Percentiles rank a stretch among this genome's conserved stretches.
These are phyloP conservation scores for Bucorvus abyssinicus DNA, from an alignment of 2,797 vertebrate species.

Conservation along the genomic window DNA sequence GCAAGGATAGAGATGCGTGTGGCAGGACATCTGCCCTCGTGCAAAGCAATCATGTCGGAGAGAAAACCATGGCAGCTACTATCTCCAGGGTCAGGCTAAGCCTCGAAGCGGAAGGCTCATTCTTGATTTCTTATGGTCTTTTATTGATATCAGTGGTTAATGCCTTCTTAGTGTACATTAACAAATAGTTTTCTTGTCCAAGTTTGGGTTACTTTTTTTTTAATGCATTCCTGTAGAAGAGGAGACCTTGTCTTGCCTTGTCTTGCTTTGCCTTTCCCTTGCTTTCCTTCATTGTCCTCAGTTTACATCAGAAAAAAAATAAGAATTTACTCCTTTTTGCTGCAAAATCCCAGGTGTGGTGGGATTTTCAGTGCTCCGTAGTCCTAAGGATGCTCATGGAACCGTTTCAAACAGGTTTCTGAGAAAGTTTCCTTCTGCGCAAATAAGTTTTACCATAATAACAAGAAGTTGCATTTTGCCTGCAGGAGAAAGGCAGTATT, in stretches of 20 bases:
- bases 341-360: not conserved
- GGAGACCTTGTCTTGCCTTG: not conserved
- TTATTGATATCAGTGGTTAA: not conserved
- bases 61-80: not conserved
- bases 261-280: not conserved
- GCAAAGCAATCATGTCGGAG: not conserved
- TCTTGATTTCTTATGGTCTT: not conserved
- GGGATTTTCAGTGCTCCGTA: not conserved
- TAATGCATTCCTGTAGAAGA: not conserved
- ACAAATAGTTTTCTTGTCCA: not conserved
- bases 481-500: not conserved
- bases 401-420: not conserved
- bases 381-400: not conserved
- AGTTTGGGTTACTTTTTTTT: not conserved
- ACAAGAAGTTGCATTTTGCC: not conserved
- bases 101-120: not conserved
- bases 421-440: not conserved
- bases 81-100: not conserved
- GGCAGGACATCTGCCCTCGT: rapidly evolving
- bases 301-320: not conserved
- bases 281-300: not conserved
- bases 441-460: not conserved
- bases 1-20: rapidly evolving
- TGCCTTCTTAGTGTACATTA: not conserved
- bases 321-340: not conserved